Base-by-base conservation (phyloP, 1,140 invertebrate species). In the Holcopasites calliopsidis region DNA sequence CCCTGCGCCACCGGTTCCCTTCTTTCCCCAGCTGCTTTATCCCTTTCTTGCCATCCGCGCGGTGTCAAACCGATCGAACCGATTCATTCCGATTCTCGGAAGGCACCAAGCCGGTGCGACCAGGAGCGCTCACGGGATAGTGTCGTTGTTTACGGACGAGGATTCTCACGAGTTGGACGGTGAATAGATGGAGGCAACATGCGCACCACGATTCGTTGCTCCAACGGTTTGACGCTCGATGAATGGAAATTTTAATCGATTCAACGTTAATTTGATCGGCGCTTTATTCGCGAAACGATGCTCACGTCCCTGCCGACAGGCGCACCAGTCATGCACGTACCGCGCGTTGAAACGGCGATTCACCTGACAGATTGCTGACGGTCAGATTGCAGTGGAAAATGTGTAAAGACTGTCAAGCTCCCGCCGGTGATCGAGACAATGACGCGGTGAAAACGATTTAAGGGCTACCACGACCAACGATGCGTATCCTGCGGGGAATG, bases 11-110 rank as follows among this genome's bases (percentile, higher is more conserved):
- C 54, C 28, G 26, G 23, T 60, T 31, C 38, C 38, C 47, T 40
- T 66, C 66, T 18, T 66, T 18, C 11, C 18, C 42, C 40, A 16
- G 28, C 40, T 60, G 47, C 18, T 73, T 8, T 3, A n/a, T 10
- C n/a, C n/a, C 6, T 21, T 18, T 47, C n/a, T 23, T 23, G 1
- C 18, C 2, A 11, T 55, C 16, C 28, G 35, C 47, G 35, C 33
- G 33, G 55, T 23, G 28, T 28, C 40, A 26, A 16, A 23, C n/a
- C 65, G 35, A 68, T 70, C 66, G 65, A 50, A 49, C 44, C 77
- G 78, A 79, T 80, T 73, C 61, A 61, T 80, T 31, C n/a, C 76
- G 57, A 23, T 80, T 80, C 78, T 80, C 61, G 33, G 68, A 73
- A 73, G 58, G 60, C 44, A 72, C 49, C 47, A n/a, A 38, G n/a